Evolutionary conservation across 1,140 invertebrate species (phyloP).

Genomic region (Rhyzopertha dominica): DNA sequence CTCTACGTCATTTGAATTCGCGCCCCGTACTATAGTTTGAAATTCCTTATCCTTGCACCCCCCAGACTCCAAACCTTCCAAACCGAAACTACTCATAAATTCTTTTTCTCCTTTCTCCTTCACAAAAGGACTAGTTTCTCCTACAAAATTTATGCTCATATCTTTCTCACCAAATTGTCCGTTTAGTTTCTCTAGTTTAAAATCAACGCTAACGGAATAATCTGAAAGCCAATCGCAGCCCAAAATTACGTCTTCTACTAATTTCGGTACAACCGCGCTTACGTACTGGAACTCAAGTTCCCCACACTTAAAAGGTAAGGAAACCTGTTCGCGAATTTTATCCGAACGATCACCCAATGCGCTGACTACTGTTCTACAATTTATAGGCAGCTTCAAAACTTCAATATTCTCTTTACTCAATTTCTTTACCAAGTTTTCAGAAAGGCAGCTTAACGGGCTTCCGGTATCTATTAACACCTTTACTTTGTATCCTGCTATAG

Average conservation of each 20-base stretch:
- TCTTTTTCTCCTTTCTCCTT: too few relatives aligned
- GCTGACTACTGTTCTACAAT: constrained; percentile 20
- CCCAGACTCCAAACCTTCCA: too few relatives aligned
- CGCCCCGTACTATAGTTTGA: too few relatives aligned
- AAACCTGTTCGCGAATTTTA: constrained; percentile 18
- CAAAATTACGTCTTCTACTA: constrained; percentile 23
- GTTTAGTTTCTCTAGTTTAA: constrained; percentile 1
- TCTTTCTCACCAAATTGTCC: background rate
- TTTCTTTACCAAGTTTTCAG: constrained; percentile 20
- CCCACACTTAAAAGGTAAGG: background rate
- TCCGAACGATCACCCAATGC: constrained; percentile 23
- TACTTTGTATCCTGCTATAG: background rate
- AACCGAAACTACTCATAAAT: too few relatives aligned
- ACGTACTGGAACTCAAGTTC: constrained; percentile 7
- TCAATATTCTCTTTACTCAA: constrained; percentile 10
- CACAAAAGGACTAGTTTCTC: too few relatives aligned
- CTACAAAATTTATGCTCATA: constrained; percentile 1
- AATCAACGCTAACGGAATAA: constrained; percentile 15
- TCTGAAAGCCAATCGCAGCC: constrained; percentile 29
- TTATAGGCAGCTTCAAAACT: constrained; percentile 22
- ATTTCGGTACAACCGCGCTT: constrained; percentile 22
- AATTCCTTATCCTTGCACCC: too few relatives aligned
- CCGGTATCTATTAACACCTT: constrained; percentile 23
- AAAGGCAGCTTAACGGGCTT: constrained; percentile 30
- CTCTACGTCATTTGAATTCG: too few relatives aligned